Evolutionary conservation across 2,113 vertebrate genomes (phyloP), one percentile per base, ranked within the genome.

Genomic region (Trematocara nigrifrons): DNA sequence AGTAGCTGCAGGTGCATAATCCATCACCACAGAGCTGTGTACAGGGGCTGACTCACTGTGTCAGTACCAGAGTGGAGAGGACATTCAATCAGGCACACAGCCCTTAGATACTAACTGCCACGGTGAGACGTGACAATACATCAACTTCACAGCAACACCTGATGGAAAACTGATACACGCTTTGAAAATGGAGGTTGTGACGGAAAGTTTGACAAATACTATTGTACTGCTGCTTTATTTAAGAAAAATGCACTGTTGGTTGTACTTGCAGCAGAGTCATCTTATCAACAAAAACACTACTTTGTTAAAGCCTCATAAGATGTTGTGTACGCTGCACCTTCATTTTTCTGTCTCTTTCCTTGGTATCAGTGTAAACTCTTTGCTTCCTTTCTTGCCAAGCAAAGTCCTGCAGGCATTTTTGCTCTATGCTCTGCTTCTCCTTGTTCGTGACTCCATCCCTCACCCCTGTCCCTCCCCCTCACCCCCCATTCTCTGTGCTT

Each of bases 1-100:
- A 35, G 59, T 92, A 88, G 89, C 94, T 94, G 93, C 88, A 94
- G 93, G 92, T 94, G 92, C 86, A 49, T 92, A 93, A 95, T 95
- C 93, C 93, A 93, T 95, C 94, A 95, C 84, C 88, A 61, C 80
- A 80, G 85, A 83, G 89, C 81, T 78, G 79, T 85, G 86, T 87
- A 80, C 82, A 64, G 84, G 54, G 87, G 78, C 87, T 87, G 92
- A 93, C 92, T 92, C 90, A 85, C 74, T 79, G 81, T 92, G 91
- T 91, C 90, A 89, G 85, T 85, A 85, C 56, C 54, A 84, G 89
- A 87, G 81, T 54, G 81, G 52, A 51, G 57, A 93, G 79, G 84
- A 92, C 86, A 93, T 91, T 91, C 88, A 91, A 92, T 94, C 90
- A 88, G 86, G 77, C 86, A 57, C 82, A 71, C 69, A 81, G 84